Evolutionary conservation across 1,140 invertebrate genomes (phyloP).

Genomic region (Reticulitermes speratus): DNA sequence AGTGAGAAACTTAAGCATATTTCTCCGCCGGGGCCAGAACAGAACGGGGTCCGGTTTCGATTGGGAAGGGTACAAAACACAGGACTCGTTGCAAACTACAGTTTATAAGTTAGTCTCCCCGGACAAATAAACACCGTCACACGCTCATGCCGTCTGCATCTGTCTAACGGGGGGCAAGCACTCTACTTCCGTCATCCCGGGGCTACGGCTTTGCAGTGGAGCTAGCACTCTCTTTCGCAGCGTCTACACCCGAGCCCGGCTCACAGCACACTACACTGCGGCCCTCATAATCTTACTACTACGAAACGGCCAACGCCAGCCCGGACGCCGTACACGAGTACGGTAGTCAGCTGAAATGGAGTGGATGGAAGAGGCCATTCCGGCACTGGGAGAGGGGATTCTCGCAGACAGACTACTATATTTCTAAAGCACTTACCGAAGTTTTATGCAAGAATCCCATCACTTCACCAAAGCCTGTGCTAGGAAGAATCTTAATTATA

Average conservation of each 20-base stretch:
- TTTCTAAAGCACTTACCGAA: constrained; percentile 18
- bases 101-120: background rate
- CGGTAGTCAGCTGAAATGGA: constrained; percentile 57
- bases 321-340: constrained; percentile 37
- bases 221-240: constrained; percentile 36
- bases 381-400: constrained; percentile 48
- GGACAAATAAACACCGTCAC: background rate
- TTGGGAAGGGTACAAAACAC: constrained; percentile 42
- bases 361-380: constrained; percentile 47
- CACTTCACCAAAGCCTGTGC: constrained; percentile 42
- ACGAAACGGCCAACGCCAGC: constrained; percentile 19
- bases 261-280: constrained; percentile 50
- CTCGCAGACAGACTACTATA: constrained; percentile 30
- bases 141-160: constrained; percentile 41
- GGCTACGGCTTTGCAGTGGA: background rate
- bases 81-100: constrained; percentile 25
- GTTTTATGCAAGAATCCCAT: background rate
- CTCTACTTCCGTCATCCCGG: constrained; percentile 18
- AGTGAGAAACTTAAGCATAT: constrained; percentile 77
- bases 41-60: constrained; percentile 35
- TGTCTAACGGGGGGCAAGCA: constrained; percentile 44
- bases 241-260: constrained; percentile 46
- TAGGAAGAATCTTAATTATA: constrained; percentile 31
- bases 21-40: constrained; percentile 43
- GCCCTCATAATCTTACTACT: constrained; percentile 37